Evolutionary conservation across 1,140 invertebrate genomes (phyloP).

Genomic region (Megalopta genalis): DNA sequence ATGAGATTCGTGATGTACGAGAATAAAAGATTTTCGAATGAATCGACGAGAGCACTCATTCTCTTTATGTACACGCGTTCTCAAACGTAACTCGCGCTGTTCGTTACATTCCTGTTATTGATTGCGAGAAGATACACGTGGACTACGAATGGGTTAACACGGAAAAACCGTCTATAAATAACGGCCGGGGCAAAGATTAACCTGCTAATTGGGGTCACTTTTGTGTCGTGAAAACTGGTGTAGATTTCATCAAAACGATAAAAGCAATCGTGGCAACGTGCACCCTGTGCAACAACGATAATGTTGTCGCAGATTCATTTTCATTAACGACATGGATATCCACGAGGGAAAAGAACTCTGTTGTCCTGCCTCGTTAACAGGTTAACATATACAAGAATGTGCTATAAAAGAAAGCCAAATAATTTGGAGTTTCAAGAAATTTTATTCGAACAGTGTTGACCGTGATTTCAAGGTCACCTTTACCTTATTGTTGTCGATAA

Average conservation of each 20-base stretch:
- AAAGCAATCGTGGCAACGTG: too few species aligned
- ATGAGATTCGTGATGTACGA: background rate
- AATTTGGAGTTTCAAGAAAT: background rate
- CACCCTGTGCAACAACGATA: too few species aligned
- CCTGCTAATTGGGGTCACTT: background rate
- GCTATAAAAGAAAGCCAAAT: too few species aligned
- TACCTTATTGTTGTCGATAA: too few species aligned
- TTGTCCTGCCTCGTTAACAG: too few species aligned
- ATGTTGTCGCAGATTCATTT: too few species aligned
- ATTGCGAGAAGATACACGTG: slow-evolving; percentile 5
- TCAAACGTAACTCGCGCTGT: background rate
- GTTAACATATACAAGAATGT: too few species aligned
- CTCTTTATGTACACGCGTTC: background rate
- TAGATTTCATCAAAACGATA: too few species aligned
- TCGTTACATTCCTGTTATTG: slow-evolving; percentile 28
- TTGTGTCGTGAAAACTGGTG: too few species aligned
- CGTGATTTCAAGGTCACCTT: background rate
- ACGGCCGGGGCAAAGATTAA: background rate
- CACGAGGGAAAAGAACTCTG: too few species aligned
- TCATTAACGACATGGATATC: too few species aligned
- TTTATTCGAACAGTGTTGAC: background rate
- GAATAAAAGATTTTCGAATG: background rate
- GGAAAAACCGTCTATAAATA: slow-evolving; percentile 2
- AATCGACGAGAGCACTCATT: background rate
- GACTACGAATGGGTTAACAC: background rate